These are phyloP conservation scores for Cynopterus sphinx DNA, from an alignment of 2,797 vertebrate species.

Conservation along the genomic window DNA sequence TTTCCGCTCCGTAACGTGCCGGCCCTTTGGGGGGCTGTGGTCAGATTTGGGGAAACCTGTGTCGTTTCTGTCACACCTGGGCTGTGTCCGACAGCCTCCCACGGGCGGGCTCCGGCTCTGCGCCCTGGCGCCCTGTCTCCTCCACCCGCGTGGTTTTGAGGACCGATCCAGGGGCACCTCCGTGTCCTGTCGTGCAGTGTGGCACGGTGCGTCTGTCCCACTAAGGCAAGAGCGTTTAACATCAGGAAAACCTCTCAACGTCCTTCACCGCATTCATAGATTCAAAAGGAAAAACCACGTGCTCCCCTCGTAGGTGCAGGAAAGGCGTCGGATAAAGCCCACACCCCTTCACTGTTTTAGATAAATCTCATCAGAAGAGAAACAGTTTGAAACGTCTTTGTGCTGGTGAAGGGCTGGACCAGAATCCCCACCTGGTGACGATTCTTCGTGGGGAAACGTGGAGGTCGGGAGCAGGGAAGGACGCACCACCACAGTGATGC, in stretches of 20 bases:
- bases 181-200: background rate
- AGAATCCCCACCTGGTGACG: background rate
- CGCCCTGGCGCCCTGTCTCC: rapidly evolving
- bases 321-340: background rate
- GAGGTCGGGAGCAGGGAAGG: background rate
- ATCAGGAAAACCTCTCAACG: background rate
- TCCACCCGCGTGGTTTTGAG: rapidly evolving
- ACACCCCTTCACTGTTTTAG: background rate
- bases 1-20: background rate
- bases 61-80: background rate
- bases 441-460: background rate
- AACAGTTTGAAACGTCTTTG: background rate
- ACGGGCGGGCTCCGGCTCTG: rapidly evolving
- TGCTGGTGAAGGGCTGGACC: slow-evolving; percentile 32
- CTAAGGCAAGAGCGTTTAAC: background rate
- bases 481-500: background rate
- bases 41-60: background rate
- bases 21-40: background rate
- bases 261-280: background rate
- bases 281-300: background rate
- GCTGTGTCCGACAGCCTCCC: background rate
- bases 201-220: background rate
- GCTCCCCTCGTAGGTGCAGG: background rate
- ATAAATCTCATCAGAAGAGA: slow-evolving; percentile 37
- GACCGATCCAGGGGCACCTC: background rate